phyloP scores from a whole-genome alignment of 2,797 vertebrate genomes.

The Schizopygopsis malacanthus region DNA sequence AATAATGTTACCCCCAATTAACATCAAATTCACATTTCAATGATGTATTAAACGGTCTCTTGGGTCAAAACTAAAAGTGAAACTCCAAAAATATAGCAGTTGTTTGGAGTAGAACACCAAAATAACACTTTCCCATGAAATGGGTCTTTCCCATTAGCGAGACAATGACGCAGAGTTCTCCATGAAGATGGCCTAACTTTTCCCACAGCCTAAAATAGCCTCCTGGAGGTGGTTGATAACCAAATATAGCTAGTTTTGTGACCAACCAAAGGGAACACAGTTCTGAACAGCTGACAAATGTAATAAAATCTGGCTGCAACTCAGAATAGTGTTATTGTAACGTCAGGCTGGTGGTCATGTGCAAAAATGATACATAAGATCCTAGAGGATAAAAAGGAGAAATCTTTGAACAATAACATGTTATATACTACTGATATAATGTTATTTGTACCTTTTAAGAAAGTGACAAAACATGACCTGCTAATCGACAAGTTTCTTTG shows the following conservation, averaged over 20 bases:
- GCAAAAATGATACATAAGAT: background rate
- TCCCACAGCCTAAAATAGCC: constrained; percentile 61
- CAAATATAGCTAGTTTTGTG: constrained; percentile 53
- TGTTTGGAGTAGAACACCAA: constrained; percentile 11
- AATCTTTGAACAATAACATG: background rate
- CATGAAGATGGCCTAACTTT: constrained; percentile 49
- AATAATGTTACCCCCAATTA: background rate
- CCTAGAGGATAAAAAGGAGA: background rate
- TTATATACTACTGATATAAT: background rate
- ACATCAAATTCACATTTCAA: background rate
- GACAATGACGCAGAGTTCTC: constrained; percentile 13
- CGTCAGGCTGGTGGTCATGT: background rate
- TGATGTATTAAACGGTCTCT: background rate
- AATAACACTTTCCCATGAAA: constrained; percentile 49
- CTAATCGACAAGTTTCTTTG: background rate
- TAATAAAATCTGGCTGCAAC: background rate
- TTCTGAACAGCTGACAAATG: constrained; percentile 25
- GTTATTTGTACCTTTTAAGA: background rate
- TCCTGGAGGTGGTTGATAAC: constrained; percentile 19
- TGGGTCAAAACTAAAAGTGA: background rate
- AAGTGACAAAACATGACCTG: background rate
- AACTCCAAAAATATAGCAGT: background rate
- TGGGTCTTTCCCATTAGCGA: constrained; percentile 26
- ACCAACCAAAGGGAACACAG: constrained; percentile 19
- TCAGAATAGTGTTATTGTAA: background rate